Evolutionary conservation across 2,888 invertebrate genomes (phyloP).

Genomic region (Hypomecis punctinalis): DNA sequence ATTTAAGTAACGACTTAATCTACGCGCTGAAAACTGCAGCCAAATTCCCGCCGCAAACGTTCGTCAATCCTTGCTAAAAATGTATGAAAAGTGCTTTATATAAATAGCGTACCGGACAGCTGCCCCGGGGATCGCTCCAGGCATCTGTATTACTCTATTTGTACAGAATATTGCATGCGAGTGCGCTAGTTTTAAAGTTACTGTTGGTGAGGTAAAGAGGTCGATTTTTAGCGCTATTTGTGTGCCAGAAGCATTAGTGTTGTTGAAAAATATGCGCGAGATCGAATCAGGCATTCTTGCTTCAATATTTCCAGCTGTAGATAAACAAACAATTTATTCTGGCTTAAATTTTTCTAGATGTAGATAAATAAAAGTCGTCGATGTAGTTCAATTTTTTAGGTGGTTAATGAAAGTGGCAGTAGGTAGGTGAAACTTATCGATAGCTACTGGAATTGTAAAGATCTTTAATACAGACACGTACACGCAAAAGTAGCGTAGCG

Average conservation of each 20-base stretch:
- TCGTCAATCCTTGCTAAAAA: slow-evolving; percentile 22
- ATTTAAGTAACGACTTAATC: not conserved
- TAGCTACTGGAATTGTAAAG: too few relatives aligned
- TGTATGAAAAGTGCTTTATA: slow-evolving; percentile 43
- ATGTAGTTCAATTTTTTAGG: too few relatives aligned
- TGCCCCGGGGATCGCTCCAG: slow-evolving; percentile 33
- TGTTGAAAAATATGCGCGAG: too few relatives aligned
- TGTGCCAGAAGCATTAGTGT: slow-evolving; percentile 5
- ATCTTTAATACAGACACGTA: too few relatives aligned
- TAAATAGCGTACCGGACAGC: slow-evolving; percentile 47
- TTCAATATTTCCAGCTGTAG: too few relatives aligned
- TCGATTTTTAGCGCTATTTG: not conserved
- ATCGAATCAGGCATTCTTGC: too few relatives aligned
- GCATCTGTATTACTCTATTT: slow-evolving; percentile 28
- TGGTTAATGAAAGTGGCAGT: too few relatives aligned
- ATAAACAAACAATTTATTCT: too few relatives aligned
- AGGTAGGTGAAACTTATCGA: too few relatives aligned
- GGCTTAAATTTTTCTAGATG: too few relatives aligned
- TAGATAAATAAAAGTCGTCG: too few relatives aligned
- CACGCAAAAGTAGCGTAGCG: too few relatives aligned
- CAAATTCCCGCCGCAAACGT: not conserved
- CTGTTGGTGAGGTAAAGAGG: slow-evolving; percentile 1
- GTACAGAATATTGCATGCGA: slow-evolving; percentile 20
- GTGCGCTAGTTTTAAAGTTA: slow-evolving; percentile 20
- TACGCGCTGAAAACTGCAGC: not conserved